Evolutionary conservation across 2,888 invertebrate species (phyloP).

Genomic region (Serripes groenlandicus): DNA sequence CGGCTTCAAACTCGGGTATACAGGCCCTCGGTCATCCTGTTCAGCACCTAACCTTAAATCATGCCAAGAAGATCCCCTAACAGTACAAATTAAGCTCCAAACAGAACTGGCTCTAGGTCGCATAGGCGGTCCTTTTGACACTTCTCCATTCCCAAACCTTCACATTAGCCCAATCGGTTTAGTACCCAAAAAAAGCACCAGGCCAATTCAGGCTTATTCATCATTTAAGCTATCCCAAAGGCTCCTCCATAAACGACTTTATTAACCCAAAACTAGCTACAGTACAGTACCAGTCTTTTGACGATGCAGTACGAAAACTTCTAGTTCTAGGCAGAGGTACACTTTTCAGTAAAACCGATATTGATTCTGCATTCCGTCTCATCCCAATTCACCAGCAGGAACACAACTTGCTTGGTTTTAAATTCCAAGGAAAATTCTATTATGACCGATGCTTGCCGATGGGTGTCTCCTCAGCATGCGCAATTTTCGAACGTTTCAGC

Average conservation of each 20-base stretch:
- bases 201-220: slow-evolving; percentile 55
- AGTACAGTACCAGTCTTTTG: slow-evolving; percentile 41
- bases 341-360: slow-evolving; percentile 52
- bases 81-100: neutral
- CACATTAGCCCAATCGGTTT: slow-evolving; percentile 46
- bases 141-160: slow-evolving; percentile 8
- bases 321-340: slow-evolving; percentile 4
- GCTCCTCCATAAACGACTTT: slow-evolving; percentile 49
- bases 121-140: slow-evolving; percentile 30
- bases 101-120: slow-evolving; percentile 10
- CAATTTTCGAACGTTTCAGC: slow-evolving; percentile 55
- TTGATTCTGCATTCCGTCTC: slow-evolving; percentile 44
- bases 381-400: slow-evolving; percentile 54
- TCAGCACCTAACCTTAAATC: slow-evolving; percentile 25
- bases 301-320: slow-evolving; percentile 30
- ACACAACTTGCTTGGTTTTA: slow-evolving; percentile 46
- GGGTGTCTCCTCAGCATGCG: slow-evolving; percentile 47
- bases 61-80: slow-evolving; percentile 11
- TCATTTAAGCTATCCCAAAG: slow-evolving; percentile 48
- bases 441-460: slow-evolving; percentile 45
- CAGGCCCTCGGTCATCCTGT: neutral
- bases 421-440: slow-evolving; percentile 34
- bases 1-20: slow-evolving; percentile 30
- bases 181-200: slow-evolving; percentile 48
- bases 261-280: slow-evolving; percentile 22